A percentile compares a stretch with the other conserved stretches of the same genome.
phyloP scores from a whole-genome alignment of 2,113 vertebrate species.

The Rhizomys pruinosus region DNA sequence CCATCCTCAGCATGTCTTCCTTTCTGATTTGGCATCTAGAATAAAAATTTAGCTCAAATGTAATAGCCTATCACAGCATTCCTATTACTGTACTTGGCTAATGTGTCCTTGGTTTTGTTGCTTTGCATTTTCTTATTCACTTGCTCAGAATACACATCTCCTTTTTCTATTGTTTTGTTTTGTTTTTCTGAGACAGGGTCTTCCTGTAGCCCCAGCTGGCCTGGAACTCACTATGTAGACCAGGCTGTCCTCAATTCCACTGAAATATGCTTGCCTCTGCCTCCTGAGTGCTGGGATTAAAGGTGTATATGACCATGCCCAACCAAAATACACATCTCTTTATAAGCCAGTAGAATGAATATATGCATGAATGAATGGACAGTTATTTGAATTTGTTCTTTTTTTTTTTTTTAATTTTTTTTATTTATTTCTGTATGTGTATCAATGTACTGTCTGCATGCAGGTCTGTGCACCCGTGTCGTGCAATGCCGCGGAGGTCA shows the following conservation, averaged over 20 bases:
- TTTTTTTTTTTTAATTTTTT: background rate
- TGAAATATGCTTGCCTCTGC: too few species aligned
- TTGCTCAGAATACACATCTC: background rate
- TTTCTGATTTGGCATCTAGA: conserved; percentile 37
- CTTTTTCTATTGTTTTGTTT: too few species aligned
- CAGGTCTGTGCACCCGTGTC: too few species aligned
- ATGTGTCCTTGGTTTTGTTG: conserved; percentile 19
- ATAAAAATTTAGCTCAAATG: conserved; percentile 54
- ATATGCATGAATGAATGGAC: background rate
- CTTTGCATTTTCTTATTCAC: conserved; percentile 20
- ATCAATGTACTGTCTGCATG: too few species aligned
- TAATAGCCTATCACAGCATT: background rate
- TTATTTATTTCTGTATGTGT: too few species aligned
- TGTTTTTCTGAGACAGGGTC: too few species aligned
- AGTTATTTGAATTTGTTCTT: background rate
- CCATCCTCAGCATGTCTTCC: background rate
- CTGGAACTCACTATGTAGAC: too few species aligned
- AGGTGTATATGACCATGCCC: too few species aligned
- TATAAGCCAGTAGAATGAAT: conserved; percentile 10
- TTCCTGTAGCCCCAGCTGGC: too few species aligned
- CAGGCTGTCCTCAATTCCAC: too few species aligned
- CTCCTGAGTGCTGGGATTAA: too few species aligned
- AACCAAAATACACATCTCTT: background rate
- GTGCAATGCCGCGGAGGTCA: too few species aligned
- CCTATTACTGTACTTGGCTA: background rate